Base-by-base conservation (phyloP, 2,888 invertebrate species). In the Diarsia brunnea region DNA sequence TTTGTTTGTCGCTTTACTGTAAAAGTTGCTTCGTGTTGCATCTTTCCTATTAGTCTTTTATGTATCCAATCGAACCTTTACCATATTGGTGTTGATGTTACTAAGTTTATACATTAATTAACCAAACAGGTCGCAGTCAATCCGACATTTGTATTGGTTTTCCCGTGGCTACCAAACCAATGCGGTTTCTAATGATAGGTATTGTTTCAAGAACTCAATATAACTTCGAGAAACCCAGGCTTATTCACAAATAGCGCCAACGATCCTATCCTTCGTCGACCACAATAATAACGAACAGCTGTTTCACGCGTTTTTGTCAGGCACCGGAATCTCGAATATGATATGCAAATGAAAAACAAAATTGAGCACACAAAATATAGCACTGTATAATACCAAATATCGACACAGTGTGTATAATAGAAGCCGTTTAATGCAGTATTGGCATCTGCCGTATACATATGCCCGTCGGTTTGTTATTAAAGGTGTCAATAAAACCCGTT, bases 401-500 rank as follows among this genome's bases (percentile, higher is more conserved):
- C 60, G 49, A 53, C 74, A 69, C 43, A 82, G 31, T 70, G 63
- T 71, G 63, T 69, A 66, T 66, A 67, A 72, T 49, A 84, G 31
- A 75, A 72, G 53, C 72, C 51, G 67, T 80, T 80, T 72, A 82
- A 69, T 80, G 72, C 70, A 84, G 69, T 82, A 75, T 75, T 76
- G 77, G 70, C 81, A 78, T 79, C 80, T 79, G 73, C 69, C 69
- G 69, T 73, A 67, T 76, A 79, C 77, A 76, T 74, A 69, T 78
- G 64, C 67, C 73, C 38, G 81, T 72, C 80, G 79, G 77, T 77
- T 79, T 81, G 86, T 87, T 90, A 89, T 85, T 92, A 92, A 92
- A 94, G 94, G 93, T 95, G 94, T 94, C 94, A 94, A 93, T 93
- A 94, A 93, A 94, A 92, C 89, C 90, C 91, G 90, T 91, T 91